Base-by-base conservation (phyloP, 2,888 invertebrate species). In the Cosmia trapezina region DNA sequence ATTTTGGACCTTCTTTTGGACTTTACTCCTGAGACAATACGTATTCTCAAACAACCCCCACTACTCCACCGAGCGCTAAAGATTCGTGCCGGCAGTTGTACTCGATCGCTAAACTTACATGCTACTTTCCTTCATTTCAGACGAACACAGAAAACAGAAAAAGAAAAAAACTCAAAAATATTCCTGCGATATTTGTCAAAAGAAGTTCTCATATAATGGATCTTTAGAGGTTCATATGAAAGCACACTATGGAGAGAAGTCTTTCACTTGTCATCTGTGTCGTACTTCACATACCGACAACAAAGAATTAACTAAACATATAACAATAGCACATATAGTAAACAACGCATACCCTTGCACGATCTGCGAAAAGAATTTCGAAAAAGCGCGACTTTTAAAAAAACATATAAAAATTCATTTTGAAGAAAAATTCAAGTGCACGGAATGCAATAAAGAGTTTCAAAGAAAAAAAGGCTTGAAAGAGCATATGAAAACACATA, bases 401-500 rank as follows among this genome's bases (percentile, higher is more conserved):
- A 93, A 91, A 62, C 96, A 96, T 62, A 47, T 95, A 4, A 85
- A 89, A 49, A 84, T 83, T 0, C 96, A 96, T 69, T 94, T 91
- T 53, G 88, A 89, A 7, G 92, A 94, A 41, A 93, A 92, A 67
- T 94, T 93, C 66, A 90, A 93, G 4, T 96, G 96, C 28, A 85
- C 83, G 0, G 86, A 91, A 11, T 96, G 96, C 22, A 75, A 83
- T 0, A 96, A 94, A 56, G 91, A 93, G 57, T 95, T 95, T 66
- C 91, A 91, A 77, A 80, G 92, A 14, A 95, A 94, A 49, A 95
- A 94, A 78, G 94, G 94, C 0, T 78, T 95, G 0, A 95, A 94
- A 22, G 95, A 95, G 75, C 95, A 95, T 33, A 88, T 95, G 85
- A 94, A 94, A 85, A 93, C 89, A 0, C 96, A 96, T 33, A 93